phyloP scores from a whole-genome alignment of 64 coral and sea anemone genomes.

The Catalaphyllia jardinei region DNA sequence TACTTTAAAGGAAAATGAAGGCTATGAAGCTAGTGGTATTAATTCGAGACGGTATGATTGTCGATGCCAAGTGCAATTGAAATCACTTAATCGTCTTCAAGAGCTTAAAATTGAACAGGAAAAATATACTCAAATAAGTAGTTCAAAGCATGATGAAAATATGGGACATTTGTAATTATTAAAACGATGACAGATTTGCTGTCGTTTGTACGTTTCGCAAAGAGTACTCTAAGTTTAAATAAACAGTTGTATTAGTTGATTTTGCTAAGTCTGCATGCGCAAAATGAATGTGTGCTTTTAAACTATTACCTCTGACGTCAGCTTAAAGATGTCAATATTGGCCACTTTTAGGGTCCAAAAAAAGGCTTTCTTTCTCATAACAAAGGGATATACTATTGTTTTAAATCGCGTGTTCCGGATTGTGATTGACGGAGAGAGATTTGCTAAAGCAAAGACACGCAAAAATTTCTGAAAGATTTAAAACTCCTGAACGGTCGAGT shows the following conservation, averaged over 20 bases:
- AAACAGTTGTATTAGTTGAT: not conserved
- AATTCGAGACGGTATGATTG: constrained; percentile 2
- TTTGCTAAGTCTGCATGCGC: not conserved
- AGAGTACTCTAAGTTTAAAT: not conserved
- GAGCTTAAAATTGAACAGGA: not conserved
- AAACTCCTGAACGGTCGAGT: too few relatives aligned
- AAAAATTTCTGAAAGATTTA: too few relatives aligned
- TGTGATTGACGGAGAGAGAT: too few relatives aligned
- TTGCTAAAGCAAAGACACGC: too few relatives aligned
- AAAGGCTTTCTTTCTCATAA: too few relatives aligned
- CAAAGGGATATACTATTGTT: too few relatives aligned
- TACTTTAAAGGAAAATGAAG: not conserved
- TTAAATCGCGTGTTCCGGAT: too few relatives aligned
- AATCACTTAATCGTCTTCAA: not conserved
- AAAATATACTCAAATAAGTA: not conserved
- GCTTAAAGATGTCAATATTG: too few relatives aligned
- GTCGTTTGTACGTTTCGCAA: not conserved
- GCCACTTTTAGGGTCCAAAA: too few relatives aligned
- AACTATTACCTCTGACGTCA: not conserved
- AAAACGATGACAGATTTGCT: too few relatives aligned
- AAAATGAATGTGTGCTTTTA: not conserved
- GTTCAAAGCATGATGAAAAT: not conserved
- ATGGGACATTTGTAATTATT: too few relatives aligned
- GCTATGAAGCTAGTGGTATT: not conserved
- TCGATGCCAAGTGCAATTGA: not conserved